Base-by-base conservation (phyloP, 1,140 invertebrate genomes). In the Spodoptera litura region DNA sequence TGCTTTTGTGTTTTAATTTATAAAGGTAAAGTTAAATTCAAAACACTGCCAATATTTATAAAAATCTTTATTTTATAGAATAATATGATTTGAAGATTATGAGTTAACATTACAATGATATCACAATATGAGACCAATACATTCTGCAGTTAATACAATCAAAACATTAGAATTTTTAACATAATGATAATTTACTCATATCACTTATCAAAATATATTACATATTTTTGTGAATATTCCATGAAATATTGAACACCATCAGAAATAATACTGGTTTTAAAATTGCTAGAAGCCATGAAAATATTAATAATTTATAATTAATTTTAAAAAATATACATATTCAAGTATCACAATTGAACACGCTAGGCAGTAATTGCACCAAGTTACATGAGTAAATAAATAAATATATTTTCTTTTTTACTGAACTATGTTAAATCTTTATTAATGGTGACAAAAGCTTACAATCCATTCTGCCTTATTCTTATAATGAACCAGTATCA, bases 41-140 rank as follows among this genome's bases (percentile, higher is more conserved):
- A 68, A 68, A 13, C 6, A n/a, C 11, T 27, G 9, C 1, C 3
- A 20, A 20, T 68, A 11, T 31, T 53, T n/a, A 68, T 52, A 68
- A 13, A 31, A 27, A 52, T 52, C 64, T 68, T 68, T 68, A 68
- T 73, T 73, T 58, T 59, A 71, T 55, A 71, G 68, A 71, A 71
- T 59, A 73, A 71, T 71, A 73, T 73, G 71, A 72, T 44, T 64
- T 75, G 35, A 53, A 75, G 27, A 62, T 71, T 55, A 64, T 61
- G 55, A 38, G 38, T 75, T 75, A 64, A 64, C 55, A 64, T 75
- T 64, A 74, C 55, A 58, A 49, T 35, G 44, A 75, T 79, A 82
- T 82, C 81, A 82, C 81, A 82, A 55, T 80, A 80, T 84, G 80
- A 84, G 80, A 81, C 80, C 78, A 80, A 77, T 76, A 82, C 79